These are phyloP conservation scores for Geopemphigus sp. DNA, from an alignment of 1,140 invertebrate species.

Conservation along the genomic window DNA sequence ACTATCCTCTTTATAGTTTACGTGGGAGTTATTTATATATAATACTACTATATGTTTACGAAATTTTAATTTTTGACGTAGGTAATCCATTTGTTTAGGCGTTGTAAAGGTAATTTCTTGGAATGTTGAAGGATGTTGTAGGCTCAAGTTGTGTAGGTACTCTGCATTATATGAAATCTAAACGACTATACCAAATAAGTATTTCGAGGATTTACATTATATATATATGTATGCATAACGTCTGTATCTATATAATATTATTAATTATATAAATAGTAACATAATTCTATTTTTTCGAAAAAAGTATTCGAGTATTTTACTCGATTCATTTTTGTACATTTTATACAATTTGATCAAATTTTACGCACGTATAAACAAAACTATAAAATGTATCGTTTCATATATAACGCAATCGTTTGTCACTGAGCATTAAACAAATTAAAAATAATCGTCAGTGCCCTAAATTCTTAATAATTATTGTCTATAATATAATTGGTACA, in stretches of 20 bases:
- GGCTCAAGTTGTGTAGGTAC: background rate
- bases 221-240: too few relatives aligned
- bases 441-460: background rate
- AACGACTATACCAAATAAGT: background rate
- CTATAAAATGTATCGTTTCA: background rate
- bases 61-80: background rate
- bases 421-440: background rate
- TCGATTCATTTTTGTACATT: background rate
- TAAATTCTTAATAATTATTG: background rate
- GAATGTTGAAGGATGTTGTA: background rate
- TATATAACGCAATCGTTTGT: background rate
- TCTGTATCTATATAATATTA: too few relatives aligned
- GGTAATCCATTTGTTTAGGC: background rate
- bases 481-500: background rate
- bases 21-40: background rate
- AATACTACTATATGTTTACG: background rate
- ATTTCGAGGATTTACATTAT: background rate
- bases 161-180: background rate
- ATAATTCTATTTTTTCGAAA: background rate
- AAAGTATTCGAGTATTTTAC: background rate
- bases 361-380: background rate
- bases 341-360: background rate
- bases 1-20: background rate
- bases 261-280: background rate
- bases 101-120: constrained; percentile 23